Evolutionary conservation across 2,113 vertebrate genomes (phyloP).

Genomic region (Aptenodytes patagonicus): DNA sequence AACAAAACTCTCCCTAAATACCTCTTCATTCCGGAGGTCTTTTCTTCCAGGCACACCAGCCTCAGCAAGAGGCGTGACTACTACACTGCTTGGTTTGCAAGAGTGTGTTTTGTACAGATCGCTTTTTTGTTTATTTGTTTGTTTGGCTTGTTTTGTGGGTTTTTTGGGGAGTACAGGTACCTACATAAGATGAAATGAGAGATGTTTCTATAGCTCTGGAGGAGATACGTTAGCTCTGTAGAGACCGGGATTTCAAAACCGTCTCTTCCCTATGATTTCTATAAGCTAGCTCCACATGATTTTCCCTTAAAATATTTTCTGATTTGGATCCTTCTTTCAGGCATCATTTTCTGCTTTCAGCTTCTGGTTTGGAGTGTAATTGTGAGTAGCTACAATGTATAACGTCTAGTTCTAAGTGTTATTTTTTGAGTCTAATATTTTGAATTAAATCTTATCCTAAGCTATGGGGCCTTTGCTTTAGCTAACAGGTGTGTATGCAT

Average conservation of each 20-base stretch:
- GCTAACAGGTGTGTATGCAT: not conserved
- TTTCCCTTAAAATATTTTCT: not conserved
- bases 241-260: not conserved
- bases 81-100: not conserved
- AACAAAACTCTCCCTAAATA: not conserved
- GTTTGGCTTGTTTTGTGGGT: not conserved
- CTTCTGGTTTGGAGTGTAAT: not conserved
- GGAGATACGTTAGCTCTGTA: not conserved
- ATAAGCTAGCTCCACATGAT: not conserved
- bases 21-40: not conserved
- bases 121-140: not conserved
- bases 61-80: not conserved
- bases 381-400: not conserved
- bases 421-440: not conserved
- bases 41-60: not conserved
- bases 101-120: not conserved
- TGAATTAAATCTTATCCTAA: not conserved
- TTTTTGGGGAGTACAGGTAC: accelerated
- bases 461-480: not conserved
- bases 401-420: not conserved
- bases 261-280: not conserved
- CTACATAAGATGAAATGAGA: not conserved
- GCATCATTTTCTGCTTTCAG: not conserved
- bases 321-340: not conserved
- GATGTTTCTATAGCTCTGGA: not conserved